These are phyloP conservation scores for Mustelus asterias DNA, from an alignment of 2,113 vertebrate genomes.

Conservation along the genomic window DNA sequence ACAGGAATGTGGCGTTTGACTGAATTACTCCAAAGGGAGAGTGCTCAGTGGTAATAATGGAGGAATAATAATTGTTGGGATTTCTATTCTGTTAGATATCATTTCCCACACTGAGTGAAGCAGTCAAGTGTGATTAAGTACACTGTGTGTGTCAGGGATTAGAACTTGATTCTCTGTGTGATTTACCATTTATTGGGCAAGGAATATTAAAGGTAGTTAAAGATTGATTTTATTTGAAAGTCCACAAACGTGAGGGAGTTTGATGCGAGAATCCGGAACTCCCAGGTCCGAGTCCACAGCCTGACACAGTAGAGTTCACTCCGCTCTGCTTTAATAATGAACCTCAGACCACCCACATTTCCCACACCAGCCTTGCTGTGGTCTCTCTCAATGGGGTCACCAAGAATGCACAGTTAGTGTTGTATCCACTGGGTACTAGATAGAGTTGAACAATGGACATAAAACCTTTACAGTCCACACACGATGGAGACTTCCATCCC, in stretches of 20 bases:
- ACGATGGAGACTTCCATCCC: neutral
- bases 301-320: neutral
- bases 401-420: neutral
- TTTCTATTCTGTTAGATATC: neutral
- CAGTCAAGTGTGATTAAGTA: neutral
- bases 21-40: no score
- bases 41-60: no score
- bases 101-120: neutral
- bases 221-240: neutral
- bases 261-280: neutral
- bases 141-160: neutral
- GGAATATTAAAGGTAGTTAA: neutral
- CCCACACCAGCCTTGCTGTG: neutral
- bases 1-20: no score
- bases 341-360: neutral
- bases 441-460: no score
- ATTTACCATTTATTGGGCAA: neutral
- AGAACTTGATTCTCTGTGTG: neutral
- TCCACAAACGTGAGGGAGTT: neutral
- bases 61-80: neutral
- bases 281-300: neutral
- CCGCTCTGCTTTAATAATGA: neutral
- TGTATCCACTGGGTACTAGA: no score
- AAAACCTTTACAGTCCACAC: neutral
- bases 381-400: neutral